These are phyloP conservation scores for Prorops nasuta DNA, from an alignment of 1,140 invertebrate genomes.

Conservation along the genomic window DNA sequence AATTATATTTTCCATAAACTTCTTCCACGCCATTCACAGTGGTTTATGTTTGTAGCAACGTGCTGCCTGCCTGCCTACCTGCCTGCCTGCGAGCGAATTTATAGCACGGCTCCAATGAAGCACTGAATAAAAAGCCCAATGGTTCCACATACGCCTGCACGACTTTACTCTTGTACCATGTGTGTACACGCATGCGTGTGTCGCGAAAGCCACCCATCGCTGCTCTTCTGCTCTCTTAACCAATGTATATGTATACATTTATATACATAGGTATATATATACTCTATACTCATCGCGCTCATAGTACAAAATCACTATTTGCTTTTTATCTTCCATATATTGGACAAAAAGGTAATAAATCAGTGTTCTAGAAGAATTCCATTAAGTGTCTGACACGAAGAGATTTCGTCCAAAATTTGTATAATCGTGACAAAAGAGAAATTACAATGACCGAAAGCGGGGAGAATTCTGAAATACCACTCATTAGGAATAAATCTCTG, in stretches of 20 bases:
- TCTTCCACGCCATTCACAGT: slow-evolving; percentile 20
- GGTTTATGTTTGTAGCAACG: slow-evolving; percentile 25
- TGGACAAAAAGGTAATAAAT: no score
- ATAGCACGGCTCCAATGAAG: neutral
- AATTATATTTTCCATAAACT: slow-evolving; percentile 40
- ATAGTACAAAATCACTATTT: no score
- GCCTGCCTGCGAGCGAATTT: no score
- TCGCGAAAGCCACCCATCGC: no score
- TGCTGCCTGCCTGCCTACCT: slow-evolving; percentile 9
- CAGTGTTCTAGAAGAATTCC: no score
- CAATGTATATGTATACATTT: no score
- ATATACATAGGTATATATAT: no score
- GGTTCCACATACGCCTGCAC: neutral
- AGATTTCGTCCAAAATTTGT: no score
- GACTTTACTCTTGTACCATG: slow-evolving; percentile 1
- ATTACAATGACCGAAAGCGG: slow-evolving; percentile 27
- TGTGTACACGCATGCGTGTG: neutral
- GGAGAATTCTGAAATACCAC: slow-evolving; percentile 24
- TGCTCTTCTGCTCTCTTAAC: no score
- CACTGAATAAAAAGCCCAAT: neutral
- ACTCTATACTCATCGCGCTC: no score
- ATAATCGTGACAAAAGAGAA: slow-evolving; percentile 6
- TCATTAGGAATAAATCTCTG: slow-evolving; percentile 27
- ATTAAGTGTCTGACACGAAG: no score
- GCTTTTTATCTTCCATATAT: no score